Conservation (phyloP, 2,888 invertebrate genomes). For the Chesias legatella region DNA sequence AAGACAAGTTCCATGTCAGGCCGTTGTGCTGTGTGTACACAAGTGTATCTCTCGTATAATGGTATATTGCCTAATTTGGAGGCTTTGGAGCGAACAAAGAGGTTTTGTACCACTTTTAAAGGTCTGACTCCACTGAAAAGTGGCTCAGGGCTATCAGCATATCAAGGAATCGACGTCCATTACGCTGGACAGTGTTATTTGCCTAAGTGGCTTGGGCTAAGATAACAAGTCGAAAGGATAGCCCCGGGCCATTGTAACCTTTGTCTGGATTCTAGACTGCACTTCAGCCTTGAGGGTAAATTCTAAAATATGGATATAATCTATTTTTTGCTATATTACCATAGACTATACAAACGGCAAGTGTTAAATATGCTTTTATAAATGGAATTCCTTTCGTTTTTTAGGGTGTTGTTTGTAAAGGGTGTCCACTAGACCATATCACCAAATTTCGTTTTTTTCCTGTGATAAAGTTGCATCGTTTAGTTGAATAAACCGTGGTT, state of each 20-base stretch:
- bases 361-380: no score
- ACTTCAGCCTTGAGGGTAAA: conserved; percentile 43
- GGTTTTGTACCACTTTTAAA: conserved; percentile 20
- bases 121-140: conserved; percentile 1
- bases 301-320: conserved; percentile 36
- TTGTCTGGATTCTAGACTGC: conserved; percentile 40
- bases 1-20: conserved; percentile 50
- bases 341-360: no score
- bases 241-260: conserved; percentile 33
- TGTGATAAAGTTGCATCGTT: no score
- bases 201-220: conserved; percentile 49
- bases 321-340: background rate
- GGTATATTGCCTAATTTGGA: conserved; percentile 58
- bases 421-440: conserved; percentile 46
- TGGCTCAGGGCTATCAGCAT: conserved; percentile 21
- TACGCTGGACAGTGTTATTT: conserved; percentile 54
- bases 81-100: conserved; percentile 30
- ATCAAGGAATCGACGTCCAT: conserved; percentile 43
- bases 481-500: no score
- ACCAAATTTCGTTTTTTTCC: no score
- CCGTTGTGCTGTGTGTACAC: conserved; percentile 53
- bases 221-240: conserved; percentile 50
- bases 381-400: no score
- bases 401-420: conserved; percentile 28
- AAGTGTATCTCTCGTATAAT: conserved; percentile 51